Conservation (phyloP, 2,888 invertebrate species). For the Xestia xanthographa region DNA sequence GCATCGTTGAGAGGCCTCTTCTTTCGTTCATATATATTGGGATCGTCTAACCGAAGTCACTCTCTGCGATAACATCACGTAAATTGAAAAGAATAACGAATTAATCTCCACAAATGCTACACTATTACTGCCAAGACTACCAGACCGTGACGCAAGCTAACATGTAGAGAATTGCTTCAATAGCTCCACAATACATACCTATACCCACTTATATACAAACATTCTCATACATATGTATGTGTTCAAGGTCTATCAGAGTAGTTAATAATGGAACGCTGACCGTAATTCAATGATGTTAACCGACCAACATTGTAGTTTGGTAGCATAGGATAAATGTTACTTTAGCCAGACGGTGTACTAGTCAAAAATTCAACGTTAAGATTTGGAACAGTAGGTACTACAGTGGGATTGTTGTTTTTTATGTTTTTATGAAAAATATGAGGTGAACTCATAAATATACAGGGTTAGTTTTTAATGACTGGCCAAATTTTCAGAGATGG, state of each 20-base stretch:
- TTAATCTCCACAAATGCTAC: neutral
- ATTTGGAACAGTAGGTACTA: neutral
- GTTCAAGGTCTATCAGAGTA: slow-evolving; percentile 16
- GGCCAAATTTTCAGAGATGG: no score
- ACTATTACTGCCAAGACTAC: slow-evolving; percentile 4
- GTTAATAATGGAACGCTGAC: slow-evolving; percentile 40
- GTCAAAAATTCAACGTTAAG: neutral
- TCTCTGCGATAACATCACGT: neutral
- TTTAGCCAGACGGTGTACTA: neutral
- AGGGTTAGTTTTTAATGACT: no score
- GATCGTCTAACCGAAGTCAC: neutral
- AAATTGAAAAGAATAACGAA: slow-evolving; percentile 3
- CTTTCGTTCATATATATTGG: no score
- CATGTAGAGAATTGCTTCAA: slow-evolving; percentile 5
- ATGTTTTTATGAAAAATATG: no score
- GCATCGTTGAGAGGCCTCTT: no score
- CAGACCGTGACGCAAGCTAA: slow-evolving; percentile 10
- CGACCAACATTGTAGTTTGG: neutral
- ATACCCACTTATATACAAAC: neutral
- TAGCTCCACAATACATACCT: slow-evolving; percentile 3
- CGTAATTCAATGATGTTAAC: slow-evolving; percentile 41
- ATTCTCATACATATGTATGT: neutral
- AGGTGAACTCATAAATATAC: neutral
- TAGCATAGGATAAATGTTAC: neutral
- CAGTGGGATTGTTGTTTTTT: neutral